phyloP scores from a whole-genome alignment of 2,888 invertebrate genomes.

The Pocota personata region DNA sequence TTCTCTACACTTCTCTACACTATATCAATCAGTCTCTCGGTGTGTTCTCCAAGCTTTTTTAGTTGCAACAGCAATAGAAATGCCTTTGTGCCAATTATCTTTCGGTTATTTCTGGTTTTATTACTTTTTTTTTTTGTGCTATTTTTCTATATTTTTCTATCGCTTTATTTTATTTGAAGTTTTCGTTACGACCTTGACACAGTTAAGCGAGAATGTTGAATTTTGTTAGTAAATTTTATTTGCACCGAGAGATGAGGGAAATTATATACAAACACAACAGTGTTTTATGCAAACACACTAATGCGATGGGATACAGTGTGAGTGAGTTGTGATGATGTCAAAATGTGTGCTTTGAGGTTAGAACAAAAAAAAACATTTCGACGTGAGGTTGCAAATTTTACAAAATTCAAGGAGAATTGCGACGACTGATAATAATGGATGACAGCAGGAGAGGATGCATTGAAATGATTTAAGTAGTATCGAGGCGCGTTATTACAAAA shows the following conservation, averaged over 20 bases:
- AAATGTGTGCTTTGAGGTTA: slow-evolving; percentile 31
- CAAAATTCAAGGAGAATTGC: slow-evolving; percentile 24
- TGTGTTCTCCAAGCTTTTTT: slow-evolving; percentile 26
- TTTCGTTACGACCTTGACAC: slow-evolving; percentile 62
- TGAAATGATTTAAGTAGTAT: not conserved
- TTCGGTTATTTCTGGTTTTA: slow-evolving; percentile 39
- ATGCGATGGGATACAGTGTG: not conserved
- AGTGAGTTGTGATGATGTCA: slow-evolving; percentile 8
- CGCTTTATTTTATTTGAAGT: slow-evolving; percentile 47
- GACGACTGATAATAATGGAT: not conserved
- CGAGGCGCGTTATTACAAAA: not conserved
- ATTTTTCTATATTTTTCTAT: slow-evolving; percentile 33
- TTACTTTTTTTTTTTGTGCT: slow-evolving; percentile 4
- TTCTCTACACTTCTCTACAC: not conserved
- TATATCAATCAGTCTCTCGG: slow-evolving; percentile 23
- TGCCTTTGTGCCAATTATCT: slow-evolving; percentile 57
- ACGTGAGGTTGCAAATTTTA: not conserved
- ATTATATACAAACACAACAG: not conserved
- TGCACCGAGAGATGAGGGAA: slow-evolving; percentile 29
- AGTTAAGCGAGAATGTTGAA: slow-evolving; percentile 37
- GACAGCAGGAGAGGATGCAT: not conserved
- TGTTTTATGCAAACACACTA: not conserved
- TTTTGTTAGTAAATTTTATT: slow-evolving; percentile 46
- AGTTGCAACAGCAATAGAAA: not conserved
- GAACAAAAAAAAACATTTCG: not conserved